These are phyloP conservation scores for Solenodon paradoxus DNA, from an alignment of 2,113 vertebrate species.

Conservation along the genomic window DNA sequence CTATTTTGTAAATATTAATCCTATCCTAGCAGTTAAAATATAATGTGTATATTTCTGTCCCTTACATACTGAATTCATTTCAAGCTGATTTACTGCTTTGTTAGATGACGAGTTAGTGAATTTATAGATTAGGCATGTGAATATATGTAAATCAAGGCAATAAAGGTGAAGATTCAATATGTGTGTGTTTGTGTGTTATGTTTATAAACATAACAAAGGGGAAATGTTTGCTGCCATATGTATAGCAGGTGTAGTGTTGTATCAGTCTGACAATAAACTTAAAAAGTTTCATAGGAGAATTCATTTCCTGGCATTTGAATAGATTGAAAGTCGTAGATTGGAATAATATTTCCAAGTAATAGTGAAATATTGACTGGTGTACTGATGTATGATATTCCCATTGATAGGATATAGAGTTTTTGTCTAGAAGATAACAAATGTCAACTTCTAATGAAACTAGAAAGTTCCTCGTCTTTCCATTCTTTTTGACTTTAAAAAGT, in stretches of 20 bases:
- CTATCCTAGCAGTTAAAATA: neutral
- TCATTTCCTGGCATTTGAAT: neutral
- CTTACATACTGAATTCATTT: neutral
- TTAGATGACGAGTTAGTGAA: neutral
- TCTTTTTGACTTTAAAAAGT: neutral
- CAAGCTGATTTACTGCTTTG: neutral
- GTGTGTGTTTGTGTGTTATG: fast-evolving
- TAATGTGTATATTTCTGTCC: neutral
- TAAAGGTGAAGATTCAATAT: neutral
- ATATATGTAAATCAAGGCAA: neutral
- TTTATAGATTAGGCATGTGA: neutral
- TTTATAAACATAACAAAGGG: neutral
- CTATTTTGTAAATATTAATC: neutral
- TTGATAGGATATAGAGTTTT: neutral
- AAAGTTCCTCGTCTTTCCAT: neutral
- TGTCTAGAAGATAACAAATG: neutral
- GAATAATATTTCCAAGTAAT: neutral
- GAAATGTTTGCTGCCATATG: neutral
- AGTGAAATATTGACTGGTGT: slow-evolving; percentile 17
- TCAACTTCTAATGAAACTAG: neutral
- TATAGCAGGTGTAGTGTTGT: neutral
- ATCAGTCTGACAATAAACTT: neutral
- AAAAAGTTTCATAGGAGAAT: neutral
- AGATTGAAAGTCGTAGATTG: neutral
- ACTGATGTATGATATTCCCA: neutral